Conservation (phyloP, 2,113 vertebrate genomes). For the Eulemur macaco region DNA sequence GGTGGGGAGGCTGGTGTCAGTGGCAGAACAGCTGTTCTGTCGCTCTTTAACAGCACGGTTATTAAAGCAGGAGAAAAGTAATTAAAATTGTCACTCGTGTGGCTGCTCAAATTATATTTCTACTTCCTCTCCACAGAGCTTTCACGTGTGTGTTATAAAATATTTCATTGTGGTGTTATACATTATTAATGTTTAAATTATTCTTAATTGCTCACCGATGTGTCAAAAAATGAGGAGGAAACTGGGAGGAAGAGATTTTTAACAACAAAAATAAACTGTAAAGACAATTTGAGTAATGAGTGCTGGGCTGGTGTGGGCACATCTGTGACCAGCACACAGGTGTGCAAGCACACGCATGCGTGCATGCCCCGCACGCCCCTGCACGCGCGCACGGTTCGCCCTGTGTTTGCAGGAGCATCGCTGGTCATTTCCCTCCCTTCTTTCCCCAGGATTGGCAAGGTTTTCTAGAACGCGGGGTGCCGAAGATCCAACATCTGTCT, state of each 20-base stretch:
- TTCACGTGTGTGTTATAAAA: constrained; percentile 16
- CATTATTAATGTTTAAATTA: constrained; percentile 49
- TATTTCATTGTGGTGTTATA: constrained; percentile 16
- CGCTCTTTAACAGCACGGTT: background rate
- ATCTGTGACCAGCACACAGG: too few relatives aligned
- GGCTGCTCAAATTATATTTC: background rate
- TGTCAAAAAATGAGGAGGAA: constrained; percentile 9
- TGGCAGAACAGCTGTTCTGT: constrained; percentile 55
- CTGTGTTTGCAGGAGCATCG: accelerated
- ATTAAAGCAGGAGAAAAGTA: constrained; percentile 41
- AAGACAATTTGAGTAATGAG: background rate
- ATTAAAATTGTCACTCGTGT: constrained; percentile 59
- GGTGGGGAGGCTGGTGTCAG: background rate
- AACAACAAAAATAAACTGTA: background rate
- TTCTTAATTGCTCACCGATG: constrained; percentile 45
- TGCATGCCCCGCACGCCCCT: too few relatives aligned
- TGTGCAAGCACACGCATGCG: background rate
- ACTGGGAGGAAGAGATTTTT: background rate
- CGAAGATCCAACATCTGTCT: background rate
- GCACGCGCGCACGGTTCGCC: accelerated
- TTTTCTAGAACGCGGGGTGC: background rate
- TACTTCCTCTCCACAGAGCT: constrained; percentile 33
- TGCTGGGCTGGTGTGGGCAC: too few relatives aligned
- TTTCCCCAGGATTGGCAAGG: background rate
- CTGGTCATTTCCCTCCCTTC: background rate